Conservation (phyloP, 2,113 vertebrate species). For the Nematolebias whitei region DNA sequence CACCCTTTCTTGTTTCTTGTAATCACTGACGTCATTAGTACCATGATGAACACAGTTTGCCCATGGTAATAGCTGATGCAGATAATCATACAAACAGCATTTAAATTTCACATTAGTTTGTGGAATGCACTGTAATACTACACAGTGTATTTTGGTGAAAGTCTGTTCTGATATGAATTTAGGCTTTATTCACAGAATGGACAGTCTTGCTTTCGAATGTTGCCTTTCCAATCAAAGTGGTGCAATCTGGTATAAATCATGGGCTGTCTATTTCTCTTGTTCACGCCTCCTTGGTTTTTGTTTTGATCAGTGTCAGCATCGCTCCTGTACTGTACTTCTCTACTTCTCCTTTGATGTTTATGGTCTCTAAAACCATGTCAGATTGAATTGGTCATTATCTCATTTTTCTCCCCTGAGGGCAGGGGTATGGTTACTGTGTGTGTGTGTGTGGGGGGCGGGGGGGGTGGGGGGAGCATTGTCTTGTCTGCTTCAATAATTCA, state of each 20-base stretch:
- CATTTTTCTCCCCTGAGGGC: conserved; percentile 48
- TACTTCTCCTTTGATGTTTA: conserved; percentile 56
- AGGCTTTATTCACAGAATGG: conserved; percentile 18
- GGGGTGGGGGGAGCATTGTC: conserved; percentile 56
- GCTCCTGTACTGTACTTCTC: conserved; percentile 10
- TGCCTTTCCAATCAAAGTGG: conserved; percentile 2
- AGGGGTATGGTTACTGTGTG: conserved; percentile 58
- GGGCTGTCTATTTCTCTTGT: conserved; percentile 30
- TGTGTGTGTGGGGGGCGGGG: conserved; percentile 33
- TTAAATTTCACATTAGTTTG: conserved; percentile 28
- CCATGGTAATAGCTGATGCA: conserved; percentile 20
- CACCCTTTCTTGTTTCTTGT: conserved; percentile 33
- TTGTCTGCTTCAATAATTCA: conserved; percentile 78
- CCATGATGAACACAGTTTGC: conserved; percentile 40
- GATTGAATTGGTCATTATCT: conserved; percentile 75
- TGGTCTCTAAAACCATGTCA: conserved; percentile 69
- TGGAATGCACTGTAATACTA: conserved; percentile 25
- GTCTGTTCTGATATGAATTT: conserved; percentile 20
- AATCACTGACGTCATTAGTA: conserved; percentile 35
- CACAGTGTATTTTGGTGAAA: conserved; percentile 13
- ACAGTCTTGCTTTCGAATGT: conserved; percentile 20
- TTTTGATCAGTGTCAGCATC: conserved; percentile 48
- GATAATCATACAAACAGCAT: conserved; percentile 27
- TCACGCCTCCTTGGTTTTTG: conserved; percentile 25
- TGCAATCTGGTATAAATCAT: conserved; percentile 41